Evolutionary conservation across 1,140 invertebrate genomes (phyloP).

Genomic region (Tyrophagus putrescentiae): DNA sequence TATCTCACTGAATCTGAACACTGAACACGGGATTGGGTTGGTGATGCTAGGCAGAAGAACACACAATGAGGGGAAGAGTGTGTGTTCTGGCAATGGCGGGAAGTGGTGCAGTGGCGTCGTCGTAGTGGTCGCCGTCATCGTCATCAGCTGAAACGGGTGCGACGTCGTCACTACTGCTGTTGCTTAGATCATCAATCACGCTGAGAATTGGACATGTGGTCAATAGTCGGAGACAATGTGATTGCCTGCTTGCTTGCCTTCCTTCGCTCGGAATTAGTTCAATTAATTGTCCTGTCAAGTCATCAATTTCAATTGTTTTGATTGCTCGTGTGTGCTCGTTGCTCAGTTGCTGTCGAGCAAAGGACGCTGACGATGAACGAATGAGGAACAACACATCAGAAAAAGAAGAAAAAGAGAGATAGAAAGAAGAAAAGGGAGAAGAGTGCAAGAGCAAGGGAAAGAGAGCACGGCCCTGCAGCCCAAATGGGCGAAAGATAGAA

Average conservation of each 20-base stretch:
- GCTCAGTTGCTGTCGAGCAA: no score
- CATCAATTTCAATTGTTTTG: conserved; percentile 20
- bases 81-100: no score
- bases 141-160: conserved; percentile 8
- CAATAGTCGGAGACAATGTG: conserved; percentile 5
- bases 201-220: conserved; percentile 13
- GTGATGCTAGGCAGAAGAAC: no score
- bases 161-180: no score
- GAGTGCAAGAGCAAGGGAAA: neutral
- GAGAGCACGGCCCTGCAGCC: no score
- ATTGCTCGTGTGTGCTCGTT: no score
- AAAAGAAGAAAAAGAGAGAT: neutral
- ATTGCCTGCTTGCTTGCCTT: no score
- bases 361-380: neutral
- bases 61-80: no score
- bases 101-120: no score
- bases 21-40: no score
- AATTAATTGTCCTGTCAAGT: conserved; percentile 14
- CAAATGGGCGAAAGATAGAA: no score
- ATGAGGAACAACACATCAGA: neutral
- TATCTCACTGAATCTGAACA: no score
- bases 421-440: neutral
- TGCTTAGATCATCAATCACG: conserved; percentile 7
- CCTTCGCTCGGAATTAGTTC: conserved; percentile 6
- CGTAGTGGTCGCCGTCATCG: neutral